phyloP scores from a whole-genome alignment of 2,113 vertebrate genomes.

The Carlito syrichta region DNA sequence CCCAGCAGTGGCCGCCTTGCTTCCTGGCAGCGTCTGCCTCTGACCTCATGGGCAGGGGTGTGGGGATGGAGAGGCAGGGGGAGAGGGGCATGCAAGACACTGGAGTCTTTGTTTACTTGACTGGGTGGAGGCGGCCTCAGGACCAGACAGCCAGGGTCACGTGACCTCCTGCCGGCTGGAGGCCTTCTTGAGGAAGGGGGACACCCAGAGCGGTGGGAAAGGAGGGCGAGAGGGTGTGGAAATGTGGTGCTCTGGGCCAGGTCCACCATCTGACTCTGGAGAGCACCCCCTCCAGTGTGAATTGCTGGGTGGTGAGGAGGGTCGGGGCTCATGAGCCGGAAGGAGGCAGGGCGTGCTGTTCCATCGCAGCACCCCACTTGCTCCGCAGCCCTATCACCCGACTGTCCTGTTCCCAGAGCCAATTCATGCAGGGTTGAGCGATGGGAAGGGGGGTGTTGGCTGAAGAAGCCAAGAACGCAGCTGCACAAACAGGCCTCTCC shows the following conservation, averaged over 20 bases:
- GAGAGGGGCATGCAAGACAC: slow-evolving; percentile 64
- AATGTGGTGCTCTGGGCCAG: not conserved
- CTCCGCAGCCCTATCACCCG: not conserved
- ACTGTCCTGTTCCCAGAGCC: not conserved
- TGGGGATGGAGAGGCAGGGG: slow-evolving; percentile 57
- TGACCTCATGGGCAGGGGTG: slow-evolving; percentile 74
- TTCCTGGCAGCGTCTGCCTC: slow-evolving; percentile 70
- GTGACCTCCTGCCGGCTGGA: slow-evolving; percentile 54
- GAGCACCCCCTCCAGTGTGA: not conserved
- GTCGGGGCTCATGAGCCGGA: not conserved
- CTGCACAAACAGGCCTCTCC: slow-evolving; percentile 23
- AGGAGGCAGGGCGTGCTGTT: not conserved
- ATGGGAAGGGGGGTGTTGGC: not conserved
- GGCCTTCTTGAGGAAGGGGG: slow-evolving; percentile 44
- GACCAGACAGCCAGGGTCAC: slow-evolving; percentile 71
- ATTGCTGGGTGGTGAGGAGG: not conserved
- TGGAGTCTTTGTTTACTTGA: slow-evolving; percentile 79
- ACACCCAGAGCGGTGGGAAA: slow-evolving; percentile 60
- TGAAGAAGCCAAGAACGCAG: not conserved
- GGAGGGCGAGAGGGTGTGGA: not conserved
- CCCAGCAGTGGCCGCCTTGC: slow-evolving; percentile 62
- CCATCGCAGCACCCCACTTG: not conserved
- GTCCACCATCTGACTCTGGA: not conserved
- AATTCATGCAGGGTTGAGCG: not conserved
- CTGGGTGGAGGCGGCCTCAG: slow-evolving; percentile 65